A percentile compares a stretch with the other conserved stretches of the same genome.
phyloP scores from a whole-genome alignment of 1,140 invertebrate species.

The Pogonognathellus flavescens region DNA sequence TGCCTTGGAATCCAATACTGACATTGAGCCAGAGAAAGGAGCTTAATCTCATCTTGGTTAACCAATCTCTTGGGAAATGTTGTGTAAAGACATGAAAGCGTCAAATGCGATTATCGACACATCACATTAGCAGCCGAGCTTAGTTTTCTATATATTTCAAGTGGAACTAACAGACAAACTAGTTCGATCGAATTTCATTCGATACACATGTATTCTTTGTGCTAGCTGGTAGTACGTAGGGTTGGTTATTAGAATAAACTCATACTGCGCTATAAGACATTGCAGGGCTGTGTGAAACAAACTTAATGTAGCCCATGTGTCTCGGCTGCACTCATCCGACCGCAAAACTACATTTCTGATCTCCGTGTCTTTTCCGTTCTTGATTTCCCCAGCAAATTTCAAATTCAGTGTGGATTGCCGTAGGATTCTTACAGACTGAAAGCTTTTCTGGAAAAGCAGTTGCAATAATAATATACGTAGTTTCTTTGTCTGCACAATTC shows the following conservation, averaged over 20 bases:
- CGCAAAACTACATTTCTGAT: conserved; percentile 13
- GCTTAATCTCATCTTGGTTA: conserved; percentile 37
- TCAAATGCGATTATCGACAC: conserved; percentile 37
- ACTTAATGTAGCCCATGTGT: background rate
- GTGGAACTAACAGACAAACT: background rate
- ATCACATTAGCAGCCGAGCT: conserved; percentile 16
- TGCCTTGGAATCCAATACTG: background rate
- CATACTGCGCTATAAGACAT: no score
- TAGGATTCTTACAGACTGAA: no score
- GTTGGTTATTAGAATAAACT: no score
- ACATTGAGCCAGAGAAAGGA: conserved; percentile 10
- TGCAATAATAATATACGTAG: background rate
- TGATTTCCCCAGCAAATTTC: background rate
- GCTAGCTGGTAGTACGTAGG: no score
- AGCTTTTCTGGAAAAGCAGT: no score
- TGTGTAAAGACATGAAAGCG: conserved; percentile 42
- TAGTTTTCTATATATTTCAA: background rate
- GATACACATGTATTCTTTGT: background rate
- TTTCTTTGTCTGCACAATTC: conserved; percentile 7
- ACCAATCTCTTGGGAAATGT: conserved; percentile 48
- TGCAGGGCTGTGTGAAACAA: background rate
- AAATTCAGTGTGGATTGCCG: background rate
- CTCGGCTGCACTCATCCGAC: background rate
- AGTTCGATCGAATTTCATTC: background rate
- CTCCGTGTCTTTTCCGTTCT: background rate